Percentiles rank a stretch among this genome's conserved stretches.
Evolutionary conservation across 2,113 vertebrate species (phyloP).

Genomic region (Rhegmatorhina hoffmannsi): DNA sequence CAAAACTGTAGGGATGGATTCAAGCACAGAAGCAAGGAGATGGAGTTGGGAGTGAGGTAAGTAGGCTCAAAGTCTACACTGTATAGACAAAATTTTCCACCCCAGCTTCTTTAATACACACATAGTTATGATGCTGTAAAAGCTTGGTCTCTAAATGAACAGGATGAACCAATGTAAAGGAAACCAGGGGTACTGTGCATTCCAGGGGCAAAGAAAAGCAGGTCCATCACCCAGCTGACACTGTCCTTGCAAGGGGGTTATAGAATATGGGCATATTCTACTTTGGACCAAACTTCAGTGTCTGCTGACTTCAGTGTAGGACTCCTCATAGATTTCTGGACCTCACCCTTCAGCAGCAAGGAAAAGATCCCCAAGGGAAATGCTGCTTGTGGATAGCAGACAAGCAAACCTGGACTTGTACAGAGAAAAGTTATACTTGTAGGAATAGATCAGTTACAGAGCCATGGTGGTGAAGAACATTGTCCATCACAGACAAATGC

Average conservation of each 20-base stretch:
- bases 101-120: background rate
- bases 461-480: background rate
- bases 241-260: background rate
- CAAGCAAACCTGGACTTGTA: background rate
- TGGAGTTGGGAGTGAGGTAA: background rate
- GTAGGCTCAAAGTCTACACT: background rate
- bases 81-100: background rate
- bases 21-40: background rate
- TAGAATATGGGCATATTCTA: background rate
- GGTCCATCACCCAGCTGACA: background rate
- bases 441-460: background rate
- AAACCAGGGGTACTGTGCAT: background rate
- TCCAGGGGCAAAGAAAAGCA: background rate
- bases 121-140: background rate
- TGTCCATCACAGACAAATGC: background rate
- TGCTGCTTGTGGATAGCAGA: background rate
- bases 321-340: background rate
- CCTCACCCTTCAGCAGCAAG: rapidly evolving
- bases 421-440: background rate
- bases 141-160: background rate
- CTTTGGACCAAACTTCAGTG: background rate
- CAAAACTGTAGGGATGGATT: background rate
- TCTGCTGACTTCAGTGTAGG: background rate
- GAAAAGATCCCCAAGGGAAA: background rate
- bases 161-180: background rate